Base-by-base conservation (phyloP, 2,113 vertebrate species). In the Axis porcinus region DNA sequence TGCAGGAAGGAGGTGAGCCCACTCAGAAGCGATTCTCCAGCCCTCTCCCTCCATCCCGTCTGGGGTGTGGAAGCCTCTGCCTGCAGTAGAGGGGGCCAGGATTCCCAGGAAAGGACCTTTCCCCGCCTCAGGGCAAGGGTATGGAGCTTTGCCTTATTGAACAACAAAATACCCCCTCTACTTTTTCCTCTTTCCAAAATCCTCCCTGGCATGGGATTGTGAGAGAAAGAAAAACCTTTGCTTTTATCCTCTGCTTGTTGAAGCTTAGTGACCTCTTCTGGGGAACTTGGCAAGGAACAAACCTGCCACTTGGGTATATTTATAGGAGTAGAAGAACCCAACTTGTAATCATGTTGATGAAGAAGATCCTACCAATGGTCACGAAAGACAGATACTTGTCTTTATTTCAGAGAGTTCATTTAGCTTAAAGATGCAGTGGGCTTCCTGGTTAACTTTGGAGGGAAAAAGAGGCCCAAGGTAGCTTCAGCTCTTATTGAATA, bases 181-280 rank as follows among this genome's bases (percentile, higher is more conserved):
- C 25, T 67, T 43, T 30, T 6, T 3, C 3, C 15, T 7, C 58
- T 25, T 27, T 64, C 36, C 8, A 11, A 40, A 74, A 40, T 21
- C 79, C 6, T 79, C 27, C 16, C 47, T 36, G 52, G 25, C 6
- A 12, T 13, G 15, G 67, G 57, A 64, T 6, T 30, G 6, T 54
- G 30, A 25, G 86, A 92, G 36, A 84, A 58, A 81, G 40, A 67
- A 70, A 58, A 70, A 47, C 7, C 28, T 30, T 36, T 79, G 64
- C 28, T 50, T 0, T 82, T 11, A 19, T 96, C 47, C 36, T 81
- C 40, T 30, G 47, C 76, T 67, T 86, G 58, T 86, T 86, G 86
- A 93, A 91, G 70, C 82, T 78, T 85, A 89, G 95, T 93, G 91
- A 93, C 94, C 85, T 82, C 87, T 96, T 97, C 95, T 91, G 67